Base-by-base conservation (phyloP, 1,140 invertebrate species). In the Hylyphantes graminicola region DNA sequence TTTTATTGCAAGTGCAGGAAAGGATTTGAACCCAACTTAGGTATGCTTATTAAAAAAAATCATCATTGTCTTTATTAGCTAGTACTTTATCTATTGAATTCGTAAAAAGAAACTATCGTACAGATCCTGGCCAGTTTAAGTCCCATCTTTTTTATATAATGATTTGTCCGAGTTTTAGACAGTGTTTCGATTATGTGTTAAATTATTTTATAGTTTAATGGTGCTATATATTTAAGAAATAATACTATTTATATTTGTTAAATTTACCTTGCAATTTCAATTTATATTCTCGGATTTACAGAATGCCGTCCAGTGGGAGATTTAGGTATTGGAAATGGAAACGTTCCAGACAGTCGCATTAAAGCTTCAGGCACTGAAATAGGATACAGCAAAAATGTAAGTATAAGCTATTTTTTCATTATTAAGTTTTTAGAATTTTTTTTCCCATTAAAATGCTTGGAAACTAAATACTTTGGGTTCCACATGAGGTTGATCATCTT, bases 271-370 rank as follows among this genome's bases (percentile, higher is more conserved):
- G 35, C 5, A 35, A 35, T 35, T 35, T 35, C 5, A 35, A 35
- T 35, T 35, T 35, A 2, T 35, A 35, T 35, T 2, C 35, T 35
- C 5, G 5, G 5, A 13, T 35, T 9, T 73, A 7, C 19, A 86
- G 96, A 98, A 88, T 98, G 96, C 87, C 91, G 96, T 86, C 95
- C 95, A 2, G 94, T 97, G 51, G 94, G 93, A 15, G 96, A 97
- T 90, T 92, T 98, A 59, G 96, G 96, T 50, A 90, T 97, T 12
- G 95, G 94, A 65, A 96, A 95, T 88, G 95, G 96, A 65, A 96
- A 94, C 50, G 95, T 97, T 88, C 94, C 96, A 2, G 95, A 97
- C 88, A 94, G 95, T 64, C 94, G 95, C 15, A 97, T 97, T 75
- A 94, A 92, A 53, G 96, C 96, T 65, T 97, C 96, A 7, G 92